Conservation (phyloP, 2,888 invertebrate genomes). For the Odontocolon sp. region DNA sequence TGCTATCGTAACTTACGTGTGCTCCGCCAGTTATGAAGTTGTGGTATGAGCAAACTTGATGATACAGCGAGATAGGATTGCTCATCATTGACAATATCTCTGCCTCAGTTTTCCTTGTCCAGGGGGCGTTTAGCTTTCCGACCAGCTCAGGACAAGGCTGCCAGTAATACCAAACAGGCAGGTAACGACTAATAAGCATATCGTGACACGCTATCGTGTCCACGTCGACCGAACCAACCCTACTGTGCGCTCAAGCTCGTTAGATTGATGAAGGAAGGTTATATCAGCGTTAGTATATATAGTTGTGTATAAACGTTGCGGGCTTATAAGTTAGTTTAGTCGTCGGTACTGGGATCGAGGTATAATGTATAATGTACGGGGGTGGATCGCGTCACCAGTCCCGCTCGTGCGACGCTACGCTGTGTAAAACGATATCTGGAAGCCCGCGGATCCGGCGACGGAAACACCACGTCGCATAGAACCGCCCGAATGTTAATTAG, state of each 20-base stretch:
- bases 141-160: constrained; percentile 1
- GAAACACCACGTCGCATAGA: constrained; percentile 43
- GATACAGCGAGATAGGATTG: background rate
- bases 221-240: constrained; percentile 53
- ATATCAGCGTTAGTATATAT: constrained; percentile 6
- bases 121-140: constrained; percentile 1
- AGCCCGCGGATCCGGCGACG: constrained; percentile 28
- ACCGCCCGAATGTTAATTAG: constrained; percentile 74
- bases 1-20: too few species aligned
- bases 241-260: constrained; percentile 63
- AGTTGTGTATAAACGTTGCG: constrained; percentile 31
- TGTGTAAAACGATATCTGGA: constrained; percentile 70
- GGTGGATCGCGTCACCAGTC: constrained; percentile 38
- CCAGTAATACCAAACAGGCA: constrained; percentile 47
- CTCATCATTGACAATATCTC: background rate
- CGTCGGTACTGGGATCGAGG: background rate
- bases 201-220: constrained; percentile 68
- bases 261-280: constrained; percentile 75
- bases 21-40: too few species aligned
- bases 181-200: constrained; percentile 61
- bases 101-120: background rate
- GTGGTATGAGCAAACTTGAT: too few species aligned
- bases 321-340: constrained; percentile 3
- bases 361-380: background rate
- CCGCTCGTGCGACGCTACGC: constrained; percentile 6